A percentile compares a stretch with the other conserved stretches of the same genome.
Evolutionary conservation across 2,888 invertebrate species (phyloP).

Genomic region (Drosophila atripex): DNA sequence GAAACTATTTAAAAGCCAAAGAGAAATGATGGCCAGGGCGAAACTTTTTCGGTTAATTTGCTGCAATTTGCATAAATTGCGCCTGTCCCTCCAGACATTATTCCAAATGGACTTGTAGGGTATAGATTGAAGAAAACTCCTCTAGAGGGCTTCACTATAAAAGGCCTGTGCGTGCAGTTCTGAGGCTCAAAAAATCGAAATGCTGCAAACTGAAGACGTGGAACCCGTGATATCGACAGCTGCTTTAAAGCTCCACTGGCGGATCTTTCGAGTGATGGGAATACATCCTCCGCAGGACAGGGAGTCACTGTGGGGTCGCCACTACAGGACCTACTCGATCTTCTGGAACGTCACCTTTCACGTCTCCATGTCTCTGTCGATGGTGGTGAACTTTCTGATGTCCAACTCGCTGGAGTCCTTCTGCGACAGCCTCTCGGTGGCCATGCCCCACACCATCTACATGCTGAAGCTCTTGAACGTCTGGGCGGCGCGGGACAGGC

Average conservation of each 20-base stretch:
- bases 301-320: constrained; percentile 44
- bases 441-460: constrained; percentile 52
- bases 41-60: constrained; percentile 51
- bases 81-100: neutral
- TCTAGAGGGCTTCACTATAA: constrained; percentile 8
- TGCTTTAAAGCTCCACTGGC: constrained; percentile 77
- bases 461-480: constrained; percentile 70
- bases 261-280: constrained; percentile 71
- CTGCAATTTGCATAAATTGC: constrained; percentile 61
- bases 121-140: neutral
- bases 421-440: constrained; percentile 66
- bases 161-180: neutral
- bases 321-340: constrained; percentile 62
- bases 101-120: constrained; percentile 23
- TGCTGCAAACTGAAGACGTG: constrained; percentile 14
- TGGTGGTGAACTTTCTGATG: constrained; percentile 56
- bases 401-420: constrained; percentile 61
- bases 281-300: constrained; percentile 51
- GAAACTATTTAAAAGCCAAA: constrained; percentile 14
- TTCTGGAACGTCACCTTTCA: constrained; percentile 50
- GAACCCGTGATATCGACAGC: constrained; percentile 44
- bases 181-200: neutral
- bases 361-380: constrained; percentile 48
- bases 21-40: neutral
- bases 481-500: constrained; percentile 45